Evolutionary conservation across 2,113 vertebrate species (phyloP).

Genomic region (Tylochromis polylepis): DNA sequence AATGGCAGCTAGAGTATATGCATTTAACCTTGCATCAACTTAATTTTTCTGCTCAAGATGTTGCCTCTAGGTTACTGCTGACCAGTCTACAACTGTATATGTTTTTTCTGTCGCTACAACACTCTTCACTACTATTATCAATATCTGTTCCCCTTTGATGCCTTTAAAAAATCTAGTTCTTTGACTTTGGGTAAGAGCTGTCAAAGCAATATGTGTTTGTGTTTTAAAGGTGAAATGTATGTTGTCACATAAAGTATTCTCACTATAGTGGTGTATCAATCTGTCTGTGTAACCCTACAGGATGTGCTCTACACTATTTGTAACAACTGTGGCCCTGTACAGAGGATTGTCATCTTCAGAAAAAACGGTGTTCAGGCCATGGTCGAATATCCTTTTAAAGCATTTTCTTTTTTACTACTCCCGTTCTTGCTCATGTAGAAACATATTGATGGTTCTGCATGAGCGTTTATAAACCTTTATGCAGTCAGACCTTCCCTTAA

Average conservation of each 20-base stretch:
- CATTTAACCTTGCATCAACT: neutral
- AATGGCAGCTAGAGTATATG: neutral
- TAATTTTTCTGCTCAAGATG: neutral
- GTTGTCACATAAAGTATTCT: neutral
- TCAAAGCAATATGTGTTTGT: neutral
- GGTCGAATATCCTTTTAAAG: slow-evolving; percentile 92
- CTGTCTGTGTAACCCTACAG: slow-evolving; percentile 58
- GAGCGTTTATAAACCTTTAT: neutral
- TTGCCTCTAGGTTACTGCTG: neutral
- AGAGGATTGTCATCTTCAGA: slow-evolving; percentile 95
- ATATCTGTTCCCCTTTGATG: neutral
- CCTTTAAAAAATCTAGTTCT: neutral
- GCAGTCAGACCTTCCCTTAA: slow-evolving; percentile 71
- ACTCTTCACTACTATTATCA: neutral
- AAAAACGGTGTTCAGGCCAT: slow-evolving; percentile 96
- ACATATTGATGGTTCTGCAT: neutral
- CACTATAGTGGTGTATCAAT: fast-evolving
- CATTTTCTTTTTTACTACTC: neutral
- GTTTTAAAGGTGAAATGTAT: neutral
- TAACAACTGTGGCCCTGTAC: slow-evolving; percentile 93
- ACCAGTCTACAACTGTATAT: neutral
- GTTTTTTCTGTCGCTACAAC: neutral
- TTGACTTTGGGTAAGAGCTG: neutral
- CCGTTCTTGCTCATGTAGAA: neutral
- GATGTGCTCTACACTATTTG: slow-evolving; percentile 95